Base-by-base conservation (phyloP, 2,888 invertebrate species). In the Parthenolecanium corni region DNA sequence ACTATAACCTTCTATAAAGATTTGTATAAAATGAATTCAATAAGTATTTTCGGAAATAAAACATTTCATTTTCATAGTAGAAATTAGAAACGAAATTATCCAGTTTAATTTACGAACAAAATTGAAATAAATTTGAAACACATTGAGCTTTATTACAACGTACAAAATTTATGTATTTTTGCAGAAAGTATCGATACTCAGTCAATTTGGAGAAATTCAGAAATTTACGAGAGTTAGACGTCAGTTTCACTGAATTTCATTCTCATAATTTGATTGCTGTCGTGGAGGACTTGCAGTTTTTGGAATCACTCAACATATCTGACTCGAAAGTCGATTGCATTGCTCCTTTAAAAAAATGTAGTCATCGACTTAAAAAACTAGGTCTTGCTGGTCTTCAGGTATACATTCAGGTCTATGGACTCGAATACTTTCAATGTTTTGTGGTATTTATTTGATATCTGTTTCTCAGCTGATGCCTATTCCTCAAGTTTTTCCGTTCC, bases 241-340 rank as follows among this genome's bases (percentile, higher is more conserved):
- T 84, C 3, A 80, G 83, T 64, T 77, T 79, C 68, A 84, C 84
- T n/a, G 82, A 83, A 70, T 79, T 85, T 70, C 83, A 82, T 71
- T 78, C 79, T 67, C 79, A 79, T 68, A 80, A 80, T 21, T 75
- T 85, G 66, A 79, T 81, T 68, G 80, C 83, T 66, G 77, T 84
- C 57, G 80, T 81, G 64, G 80, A 82, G 68, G 82, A 84, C 73
- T 74, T 85, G 66, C 79, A 78, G 47, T 73, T 76, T 64, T 72
- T 85, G 65, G 81, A 83, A 70, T 78, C 75, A 68, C 71, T 85
- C 58, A 81, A 85, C 70, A 82, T 85, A 67, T 84, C 84, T 16
- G 77, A 78, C 64, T 84, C 84, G 11, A 71, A 74, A 66, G 79
- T 84, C 31, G 77, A 77, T 66, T 81, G 83, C 72, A 78, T 84